Conservation (phyloP, 2,888 invertebrate species). For the Apamea anceps region DNA sequence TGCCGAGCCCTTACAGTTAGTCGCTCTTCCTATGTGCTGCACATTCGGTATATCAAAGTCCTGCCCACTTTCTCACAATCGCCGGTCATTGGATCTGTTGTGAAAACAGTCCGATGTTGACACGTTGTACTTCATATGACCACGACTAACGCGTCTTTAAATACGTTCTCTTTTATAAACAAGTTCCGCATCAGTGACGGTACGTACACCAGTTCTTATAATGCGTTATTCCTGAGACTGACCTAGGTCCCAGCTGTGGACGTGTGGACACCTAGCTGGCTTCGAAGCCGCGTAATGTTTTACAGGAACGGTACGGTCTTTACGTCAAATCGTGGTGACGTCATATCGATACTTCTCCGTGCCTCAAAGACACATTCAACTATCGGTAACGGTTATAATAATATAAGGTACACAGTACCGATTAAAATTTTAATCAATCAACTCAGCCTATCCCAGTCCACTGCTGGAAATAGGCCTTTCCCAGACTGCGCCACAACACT, state of each 20-base stretch:
- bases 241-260: too few relatives aligned
- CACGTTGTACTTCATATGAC: not conserved
- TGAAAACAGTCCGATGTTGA: conserved; percentile 51
- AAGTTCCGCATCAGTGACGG: not conserved
- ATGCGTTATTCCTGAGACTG: not conserved
- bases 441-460: too few relatives aligned
- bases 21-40: not conserved
- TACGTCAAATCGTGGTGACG: too few relatives aligned
- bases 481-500: too few relatives aligned
- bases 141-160: not conserved
- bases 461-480: too few relatives aligned
- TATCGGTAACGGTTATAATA: not conserved
- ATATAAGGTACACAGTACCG: too few relatives aligned
- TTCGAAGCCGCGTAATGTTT: not conserved
- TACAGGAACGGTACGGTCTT: not conserved
- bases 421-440: too few relatives aligned
- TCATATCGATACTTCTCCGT: not conserved
- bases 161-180: conserved; percentile 38
- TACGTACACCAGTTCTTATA: not conserved
- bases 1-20: not conserved
- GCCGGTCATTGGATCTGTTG: conserved; percentile 46
- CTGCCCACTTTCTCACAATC: conserved; percentile 32
- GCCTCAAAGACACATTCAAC: not conserved
- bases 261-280: too few relatives aligned
- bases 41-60: not conserved